A percentile compares a stretch with the other conserved stretches of the same genome.
These are phyloP conservation scores for Alcedo atthis DNA, from an alignment of 2,797 vertebrate species.

Conservation along the genomic window DNA sequence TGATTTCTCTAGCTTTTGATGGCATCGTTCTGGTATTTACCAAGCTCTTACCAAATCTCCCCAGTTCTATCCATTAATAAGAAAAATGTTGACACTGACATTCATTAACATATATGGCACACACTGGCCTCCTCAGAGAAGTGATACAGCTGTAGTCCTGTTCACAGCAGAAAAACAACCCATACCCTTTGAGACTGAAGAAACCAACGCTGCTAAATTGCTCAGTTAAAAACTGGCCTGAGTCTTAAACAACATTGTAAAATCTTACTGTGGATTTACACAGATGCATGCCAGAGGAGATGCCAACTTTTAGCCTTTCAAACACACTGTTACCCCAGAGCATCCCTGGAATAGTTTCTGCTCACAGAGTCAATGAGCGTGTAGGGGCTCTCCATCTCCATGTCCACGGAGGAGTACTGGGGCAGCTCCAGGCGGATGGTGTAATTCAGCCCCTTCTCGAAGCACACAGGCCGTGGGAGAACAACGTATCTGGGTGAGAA, in stretches of 20 bases:
- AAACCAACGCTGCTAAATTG: background rate
- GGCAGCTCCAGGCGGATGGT: slow-evolving; percentile 90
- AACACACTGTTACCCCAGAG: background rate
- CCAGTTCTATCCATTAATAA: background rate
- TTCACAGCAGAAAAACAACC: background rate
- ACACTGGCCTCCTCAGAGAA: background rate
- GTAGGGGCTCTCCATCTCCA: slow-evolving; percentile 88
- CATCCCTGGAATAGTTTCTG: background rate
- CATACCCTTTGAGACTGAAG: background rate
- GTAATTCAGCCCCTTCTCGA: slow-evolving; percentile 93
- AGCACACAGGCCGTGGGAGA: slow-evolving; percentile 90
- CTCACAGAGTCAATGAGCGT: slow-evolving; percentile 95
- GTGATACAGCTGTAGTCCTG: background rate
- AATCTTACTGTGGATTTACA: background rate
- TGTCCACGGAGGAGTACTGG: slow-evolving; percentile 86
- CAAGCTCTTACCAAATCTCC: background rate
- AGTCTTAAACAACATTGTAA: rapidly evolving
- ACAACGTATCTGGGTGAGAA: slow-evolving; percentile 82
- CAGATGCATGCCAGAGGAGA: background rate
- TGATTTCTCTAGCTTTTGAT: background rate
- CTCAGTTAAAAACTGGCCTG: background rate
- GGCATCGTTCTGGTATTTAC: background rate
- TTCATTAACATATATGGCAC: background rate
- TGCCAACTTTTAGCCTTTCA: background rate
- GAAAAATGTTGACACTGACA: background rate